Conservation (phyloP, 2,888 invertebrate genomes). For the Hemaris fuciformis region DNA sequence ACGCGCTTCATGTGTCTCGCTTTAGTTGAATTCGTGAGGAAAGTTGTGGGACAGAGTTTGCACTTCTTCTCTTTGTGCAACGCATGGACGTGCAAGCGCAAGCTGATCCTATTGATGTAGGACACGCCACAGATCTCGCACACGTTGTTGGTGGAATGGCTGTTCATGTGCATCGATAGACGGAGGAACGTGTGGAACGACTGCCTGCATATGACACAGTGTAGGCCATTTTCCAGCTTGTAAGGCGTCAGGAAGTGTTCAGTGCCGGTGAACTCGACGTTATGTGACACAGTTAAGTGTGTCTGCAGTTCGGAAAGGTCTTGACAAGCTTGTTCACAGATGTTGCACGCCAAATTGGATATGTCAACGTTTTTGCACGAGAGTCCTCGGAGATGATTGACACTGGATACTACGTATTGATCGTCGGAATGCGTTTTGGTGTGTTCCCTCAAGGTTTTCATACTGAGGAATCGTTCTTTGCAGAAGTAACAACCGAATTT, state of each 20-base stretch:
- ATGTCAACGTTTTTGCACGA: constrained; percentile 51
- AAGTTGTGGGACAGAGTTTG: constrained; percentile 37
- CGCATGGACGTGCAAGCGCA: constrained; percentile 40
- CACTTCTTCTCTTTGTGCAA: constrained; percentile 48
- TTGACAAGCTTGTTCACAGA: constrained; percentile 32
- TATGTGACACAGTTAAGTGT: constrained; percentile 43
- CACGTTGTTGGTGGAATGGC: constrained; percentile 45
- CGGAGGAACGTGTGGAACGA: constrained; percentile 41
- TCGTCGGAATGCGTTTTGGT: constrained; percentile 33
- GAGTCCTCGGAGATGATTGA: constrained; percentile 37
- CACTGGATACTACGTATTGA: constrained; percentile 27
- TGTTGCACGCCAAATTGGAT: constrained; percentile 44
- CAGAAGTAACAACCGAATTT: constrained; percentile 53
- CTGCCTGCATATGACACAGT: constrained; percentile 39
- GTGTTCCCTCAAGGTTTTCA: constrained; percentile 42
- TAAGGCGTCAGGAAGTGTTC: constrained; percentile 49
- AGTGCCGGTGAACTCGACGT: constrained; percentile 30
- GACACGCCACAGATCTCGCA: constrained; percentile 50
- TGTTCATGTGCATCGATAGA: constrained; percentile 50
- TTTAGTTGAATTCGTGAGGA: constrained; percentile 26
- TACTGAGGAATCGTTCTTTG: constrained; percentile 36
- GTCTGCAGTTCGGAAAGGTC: constrained; percentile 34
- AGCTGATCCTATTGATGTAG: constrained; percentile 43
- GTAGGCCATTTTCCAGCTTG: constrained; percentile 34
- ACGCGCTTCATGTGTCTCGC: constrained; percentile 25